These are phyloP conservation scores for Taeniopygia guttata DNA, from an alignment of 2,797 vertebrate species.

Conservation along the genomic window DNA sequence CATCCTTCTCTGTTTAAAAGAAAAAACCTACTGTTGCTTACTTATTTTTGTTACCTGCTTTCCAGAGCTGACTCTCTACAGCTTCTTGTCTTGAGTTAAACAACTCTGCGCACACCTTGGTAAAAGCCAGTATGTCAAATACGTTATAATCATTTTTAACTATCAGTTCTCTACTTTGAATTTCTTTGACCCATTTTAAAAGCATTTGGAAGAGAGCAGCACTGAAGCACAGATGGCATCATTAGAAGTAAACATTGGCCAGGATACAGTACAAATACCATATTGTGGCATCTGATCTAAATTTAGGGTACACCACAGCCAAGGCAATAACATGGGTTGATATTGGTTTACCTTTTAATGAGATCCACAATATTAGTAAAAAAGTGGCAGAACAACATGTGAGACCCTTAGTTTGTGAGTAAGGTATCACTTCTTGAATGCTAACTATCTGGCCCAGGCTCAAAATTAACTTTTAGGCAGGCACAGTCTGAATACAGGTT, in stretches of 20 bases:
- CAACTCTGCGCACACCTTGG: not conserved
- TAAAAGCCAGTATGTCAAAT: not conserved
- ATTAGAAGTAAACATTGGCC: constrained; percentile 20
- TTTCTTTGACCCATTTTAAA: not conserved
- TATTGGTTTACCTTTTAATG: constrained; percentile 52
- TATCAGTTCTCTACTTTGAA: not conserved
- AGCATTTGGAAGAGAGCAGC: not conserved
- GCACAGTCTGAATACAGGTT: not conserved
- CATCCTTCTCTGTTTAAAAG: not conserved
- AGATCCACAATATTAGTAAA: not conserved
- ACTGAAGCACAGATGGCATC: not conserved
- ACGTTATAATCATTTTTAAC: not conserved
- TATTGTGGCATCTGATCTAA: constrained; percentile 12
- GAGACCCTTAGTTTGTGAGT: not conserved
- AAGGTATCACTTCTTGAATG: not conserved
- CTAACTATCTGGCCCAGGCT: not conserved
- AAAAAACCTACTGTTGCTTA: not conserved
- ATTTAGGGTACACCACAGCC: not conserved
- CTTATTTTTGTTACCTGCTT: not conserved
- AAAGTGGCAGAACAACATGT: not conserved
- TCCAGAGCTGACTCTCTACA: not conserved
- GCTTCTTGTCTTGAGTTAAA: not conserved
- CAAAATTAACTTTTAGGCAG: not conserved
- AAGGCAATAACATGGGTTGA: constrained; percentile 2
- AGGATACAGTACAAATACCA: constrained; percentile 30